Evolutionary conservation across 2,797 vertebrate genomes (phyloP).

Genomic region (Podarcis lilfordi): DNA sequence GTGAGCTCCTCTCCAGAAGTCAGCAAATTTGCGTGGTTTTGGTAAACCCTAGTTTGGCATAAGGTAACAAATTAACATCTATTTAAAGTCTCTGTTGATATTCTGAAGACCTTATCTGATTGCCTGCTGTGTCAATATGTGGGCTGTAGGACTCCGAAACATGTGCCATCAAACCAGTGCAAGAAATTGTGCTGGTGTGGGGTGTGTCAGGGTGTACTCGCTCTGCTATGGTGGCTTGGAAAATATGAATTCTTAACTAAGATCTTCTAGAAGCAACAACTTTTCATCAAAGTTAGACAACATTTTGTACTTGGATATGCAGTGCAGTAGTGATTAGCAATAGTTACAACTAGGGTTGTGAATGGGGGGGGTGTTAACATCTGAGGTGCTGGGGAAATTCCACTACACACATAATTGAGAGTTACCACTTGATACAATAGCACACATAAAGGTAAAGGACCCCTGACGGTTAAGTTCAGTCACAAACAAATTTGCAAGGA

Average conservation of each 20-base stretch:
- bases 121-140: too few species aligned
- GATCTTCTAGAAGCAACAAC: not conserved
- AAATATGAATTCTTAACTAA: not conserved
- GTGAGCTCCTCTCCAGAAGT: too few species aligned
- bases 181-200: not conserved
- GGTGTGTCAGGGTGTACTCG: too few species aligned
- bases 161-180: not conserved
- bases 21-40: too few species aligned
- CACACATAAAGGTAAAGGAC: not conserved
- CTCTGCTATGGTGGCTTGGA: not conserved
- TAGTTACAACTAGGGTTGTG: not conserved
- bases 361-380: too few species aligned
- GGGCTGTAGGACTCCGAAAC: not conserved
- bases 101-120: conserved; percentile 3
- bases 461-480: too few species aligned
- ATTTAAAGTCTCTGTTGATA: not conserved
- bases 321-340: not conserved
- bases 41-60: too few species aligned
- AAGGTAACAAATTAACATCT: not conserved
- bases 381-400: too few species aligned
- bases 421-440: not conserved
- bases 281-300: not conserved
- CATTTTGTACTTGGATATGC: not conserved
- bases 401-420: not conserved
- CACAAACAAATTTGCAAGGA: not conserved